Percentiles rank a stretch among this genome's conserved stretches.
phyloP scores from a whole-genome alignment of 2,113 vertebrate species.

The Ciconia maguari region DNA sequence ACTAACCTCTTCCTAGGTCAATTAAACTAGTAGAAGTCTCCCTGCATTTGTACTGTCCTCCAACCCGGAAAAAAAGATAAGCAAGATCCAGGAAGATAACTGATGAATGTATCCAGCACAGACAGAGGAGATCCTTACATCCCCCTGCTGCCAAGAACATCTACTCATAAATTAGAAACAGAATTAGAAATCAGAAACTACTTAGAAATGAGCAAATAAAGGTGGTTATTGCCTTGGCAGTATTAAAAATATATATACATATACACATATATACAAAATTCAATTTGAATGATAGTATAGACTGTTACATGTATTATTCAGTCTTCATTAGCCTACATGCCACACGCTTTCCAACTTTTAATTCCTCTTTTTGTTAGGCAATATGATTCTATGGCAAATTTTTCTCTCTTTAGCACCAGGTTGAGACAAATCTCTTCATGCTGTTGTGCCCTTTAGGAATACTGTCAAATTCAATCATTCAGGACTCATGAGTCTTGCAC shows the following conservation, averaged over 20 bases:
- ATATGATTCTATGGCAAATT: background rate
- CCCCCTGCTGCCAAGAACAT: background rate
- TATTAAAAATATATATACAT: background rate
- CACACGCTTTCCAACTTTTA: background rate
- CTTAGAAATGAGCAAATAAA: background rate
- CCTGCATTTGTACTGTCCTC: background rate
- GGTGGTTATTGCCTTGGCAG: background rate
- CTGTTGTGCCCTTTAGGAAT: constrained; percentile 43
- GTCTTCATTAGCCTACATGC: background rate
- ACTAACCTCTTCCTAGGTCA: background rate
- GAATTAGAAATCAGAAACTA: background rate
- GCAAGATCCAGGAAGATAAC: background rate
- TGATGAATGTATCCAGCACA: background rate
- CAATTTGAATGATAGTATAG: background rate
- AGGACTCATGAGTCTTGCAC: constrained; percentile 26
- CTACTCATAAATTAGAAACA: background rate
- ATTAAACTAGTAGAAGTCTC: background rate
- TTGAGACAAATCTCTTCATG: constrained; percentile 47
- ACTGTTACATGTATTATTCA: background rate
- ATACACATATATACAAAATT: background rate
- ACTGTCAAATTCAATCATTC: constrained; percentile 61
- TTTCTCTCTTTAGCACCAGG: constrained; percentile 28
- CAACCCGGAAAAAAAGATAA: background rate
- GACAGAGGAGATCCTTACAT: background rate
- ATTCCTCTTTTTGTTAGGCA: background rate